Evolutionary conservation across 2,888 invertebrate genomes (phyloP), one percentile per base, ranked within the genome.

Genomic region (Octonoba sinensis): DNA sequence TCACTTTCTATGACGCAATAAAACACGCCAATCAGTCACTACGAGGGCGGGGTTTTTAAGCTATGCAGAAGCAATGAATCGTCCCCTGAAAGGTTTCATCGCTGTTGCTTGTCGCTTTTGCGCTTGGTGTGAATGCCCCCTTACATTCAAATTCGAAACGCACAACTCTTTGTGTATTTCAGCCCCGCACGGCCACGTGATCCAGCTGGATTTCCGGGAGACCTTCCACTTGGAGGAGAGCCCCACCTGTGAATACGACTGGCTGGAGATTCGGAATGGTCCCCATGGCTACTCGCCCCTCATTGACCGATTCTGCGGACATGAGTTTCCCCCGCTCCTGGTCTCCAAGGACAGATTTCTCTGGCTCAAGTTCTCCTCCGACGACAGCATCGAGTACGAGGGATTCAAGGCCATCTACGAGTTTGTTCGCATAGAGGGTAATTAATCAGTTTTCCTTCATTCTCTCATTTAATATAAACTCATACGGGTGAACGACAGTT

Each of bases 201-300:
- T 95, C 85, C 91, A 92, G 84, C 89, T 95, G 86, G 94, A 95
- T 88, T 95, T 95, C 89, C 91, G 94, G 83, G 94, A 95, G 88
- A 91, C 91, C 86, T 95, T 95, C 89, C 90, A 92, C 85, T 90
- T 95, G 85, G 95, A 95, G 87, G 89, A 90, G 15, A 90, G 91
- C 51, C 90, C 91, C 51, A 90, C 91, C 75, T 96, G 95, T 88
- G 91, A 91, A 88, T 93, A 93, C 89, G 96, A 96, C 89, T 94
- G 91, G 88, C 90, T 95, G 85, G 95, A 95, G 89, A 92, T 95
- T 73, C 91, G 95, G 74, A 94, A 96, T 88, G 95, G 96, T 1
- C 92, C 92, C 64, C 93, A 93, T 87, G 94, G 94, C 11, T 94
- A 92, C 89, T 93, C 93, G 84, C 91, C 91, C 83, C 88, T 90